Base-by-base conservation (phyloP, 2,797 vertebrate genomes). In the Phrynocephalus guinanensis region DNA sequence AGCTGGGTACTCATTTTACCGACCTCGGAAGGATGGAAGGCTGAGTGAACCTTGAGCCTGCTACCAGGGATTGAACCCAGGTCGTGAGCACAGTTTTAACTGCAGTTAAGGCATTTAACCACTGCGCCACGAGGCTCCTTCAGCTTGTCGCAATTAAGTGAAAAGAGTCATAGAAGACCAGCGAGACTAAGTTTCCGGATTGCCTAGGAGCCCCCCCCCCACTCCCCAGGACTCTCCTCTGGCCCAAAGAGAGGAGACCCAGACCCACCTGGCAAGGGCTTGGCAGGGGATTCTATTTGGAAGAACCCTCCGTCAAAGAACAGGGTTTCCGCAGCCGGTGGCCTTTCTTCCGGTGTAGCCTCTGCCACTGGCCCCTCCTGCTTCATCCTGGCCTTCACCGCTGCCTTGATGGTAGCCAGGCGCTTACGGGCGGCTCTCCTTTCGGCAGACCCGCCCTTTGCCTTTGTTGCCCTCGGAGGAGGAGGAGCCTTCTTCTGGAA, bases 291-390 rank as follows among this genome's bases (percentile, higher is more conserved):
- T 95, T 98, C 97, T 85, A 99, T 97, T 90, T 96, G 95, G 94
- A 98, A 98, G 95, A 99, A 98, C 1, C 98, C 98, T 0, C 96
- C 98, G 26, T 99, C 97, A 79, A 98, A 98, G 38, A 97, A 96
- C 68, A 98, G 95, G 1, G 93, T 94, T 48, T 97, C 97, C 2
- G 86, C 48, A 63, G 95, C 93, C 1, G 93, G 89, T 7, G 90
- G 72, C 0, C 1, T 84, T 0, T 44, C 78, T 60, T 9, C 87
- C 8, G 2, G 82, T 3, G 44, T 1, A 0, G 56, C 72, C 3
- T 92, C 95, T 70, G 91, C 93, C 0, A 84, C 85, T 33, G 87
- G 86, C 0, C 86, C 93, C 0, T 93, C 96, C 50, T 89, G 94
- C 85, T 97, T 97, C 50, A 91, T 89, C 88, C 87, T 96, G n/a